Evolutionary conservation across 2,113 vertebrate genomes (phyloP).

Genomic region (Scatophagus argus): DNA sequence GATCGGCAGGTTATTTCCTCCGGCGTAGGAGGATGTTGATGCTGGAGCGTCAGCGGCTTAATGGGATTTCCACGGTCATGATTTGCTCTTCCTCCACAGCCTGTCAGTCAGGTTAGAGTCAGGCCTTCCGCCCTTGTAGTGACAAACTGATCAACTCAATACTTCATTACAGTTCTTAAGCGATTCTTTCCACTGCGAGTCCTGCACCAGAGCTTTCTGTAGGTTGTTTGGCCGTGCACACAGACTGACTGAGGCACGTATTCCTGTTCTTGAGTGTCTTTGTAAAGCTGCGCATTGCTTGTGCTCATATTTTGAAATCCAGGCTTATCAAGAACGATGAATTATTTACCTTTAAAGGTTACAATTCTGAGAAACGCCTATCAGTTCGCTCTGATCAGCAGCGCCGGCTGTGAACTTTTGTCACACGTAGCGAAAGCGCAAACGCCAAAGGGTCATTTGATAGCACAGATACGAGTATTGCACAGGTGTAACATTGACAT

Average conservation of each 20-base stretch:
- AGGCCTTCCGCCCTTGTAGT: conserved; percentile 18
- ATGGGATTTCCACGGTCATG: conserved; percentile 46
- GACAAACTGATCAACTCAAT: conserved; percentile 54
- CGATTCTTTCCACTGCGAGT: conserved; percentile 36
- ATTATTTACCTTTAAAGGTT: not conserved
- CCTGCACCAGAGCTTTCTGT: conserved; percentile 10
- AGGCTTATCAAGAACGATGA: not conserved
- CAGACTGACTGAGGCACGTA: not conserved
- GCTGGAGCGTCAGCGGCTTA: conserved; percentile 2
- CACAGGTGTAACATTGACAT: not conserved
- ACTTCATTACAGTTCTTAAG: conserved; percentile 52
- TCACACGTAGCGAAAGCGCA: not conserved
- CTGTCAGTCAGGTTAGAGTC: not conserved
- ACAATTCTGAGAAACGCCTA: not conserved
- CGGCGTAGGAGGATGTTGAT: conserved; percentile 20
- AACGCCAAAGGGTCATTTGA: not conserved
- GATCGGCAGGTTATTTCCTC: conserved; percentile 19
- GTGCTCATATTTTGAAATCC: not conserved
- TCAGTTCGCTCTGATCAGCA: not conserved
- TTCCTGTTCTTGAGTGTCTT: not conserved
- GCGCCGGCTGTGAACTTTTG: not conserved
- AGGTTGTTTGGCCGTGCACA: not conserved
- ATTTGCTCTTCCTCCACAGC: conserved; percentile 4
- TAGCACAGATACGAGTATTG: not conserved
- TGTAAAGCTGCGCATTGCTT: not conserved